phyloP scores from a whole-genome alignment of 2,113 vertebrate genomes.

The Urocitellus parryii region DNA sequence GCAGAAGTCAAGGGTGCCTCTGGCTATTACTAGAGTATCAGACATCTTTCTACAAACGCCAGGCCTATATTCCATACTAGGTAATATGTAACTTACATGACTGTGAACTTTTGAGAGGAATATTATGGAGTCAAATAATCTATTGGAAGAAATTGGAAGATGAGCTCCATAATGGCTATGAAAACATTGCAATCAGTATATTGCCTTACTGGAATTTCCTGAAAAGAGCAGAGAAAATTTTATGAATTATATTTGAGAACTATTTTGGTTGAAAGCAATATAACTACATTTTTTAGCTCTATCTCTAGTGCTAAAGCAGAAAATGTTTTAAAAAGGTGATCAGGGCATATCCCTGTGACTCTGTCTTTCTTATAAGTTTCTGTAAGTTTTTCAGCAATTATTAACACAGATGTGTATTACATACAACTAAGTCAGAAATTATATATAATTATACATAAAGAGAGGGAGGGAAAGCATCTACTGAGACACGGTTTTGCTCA shows the following conservation, averaged over 20 bases:
- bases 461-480: not conserved
- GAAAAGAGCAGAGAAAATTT: not conserved
- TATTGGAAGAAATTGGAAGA: not conserved
- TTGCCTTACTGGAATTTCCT: not conserved
- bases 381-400: slow-evolving; percentile 20
- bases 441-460: not conserved
- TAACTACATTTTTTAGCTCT: not conserved
- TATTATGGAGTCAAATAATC: slow-evolving; percentile 17
- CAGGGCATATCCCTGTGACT: not conserved
- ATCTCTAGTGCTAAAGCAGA: not conserved
- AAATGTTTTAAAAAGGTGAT: not conserved
- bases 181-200: not conserved
- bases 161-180: not conserved
- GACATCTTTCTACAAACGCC: not conserved
- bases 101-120: not conserved
- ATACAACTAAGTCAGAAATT: not conserved
- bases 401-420: not conserved
- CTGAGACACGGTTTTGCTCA: not conserved
- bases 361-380: slow-evolving; percentile 18
- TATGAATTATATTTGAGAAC: slow-evolving; percentile 13
- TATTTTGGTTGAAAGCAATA: slow-evolving; percentile 49
- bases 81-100: not conserved
- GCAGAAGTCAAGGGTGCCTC: not conserved
- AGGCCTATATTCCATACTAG: not conserved
- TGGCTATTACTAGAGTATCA: not conserved